Base-by-base conservation (phyloP, 2,113 vertebrate genomes). In the Motacilla tschutschensis region DNA sequence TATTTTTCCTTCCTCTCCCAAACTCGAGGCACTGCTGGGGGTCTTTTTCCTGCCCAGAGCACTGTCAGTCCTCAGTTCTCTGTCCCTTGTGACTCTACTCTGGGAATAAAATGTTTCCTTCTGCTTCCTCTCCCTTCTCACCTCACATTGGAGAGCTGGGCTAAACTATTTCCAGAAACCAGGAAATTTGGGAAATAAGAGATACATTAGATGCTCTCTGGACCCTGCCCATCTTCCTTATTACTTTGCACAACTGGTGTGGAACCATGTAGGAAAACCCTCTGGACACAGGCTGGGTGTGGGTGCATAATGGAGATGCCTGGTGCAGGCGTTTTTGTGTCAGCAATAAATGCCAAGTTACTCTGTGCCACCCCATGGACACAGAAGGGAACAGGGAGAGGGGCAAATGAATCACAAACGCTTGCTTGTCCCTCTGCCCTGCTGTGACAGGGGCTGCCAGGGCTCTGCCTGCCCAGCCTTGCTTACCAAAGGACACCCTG, bases 21-120 rank as follows among this genome's bases (percentile, higher is more conserved):
- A 77, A 8, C 10, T 65, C 20, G 29, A 29, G 29, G 21, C 59
- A 40, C 13, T 55, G 18, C 28, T 38, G 17, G 19, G 25, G 17
- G 41, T 43, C 33, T 38, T 59, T 26, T 4, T 28, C 35, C 12
- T 64, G 11, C 24, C 40, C 8, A 2, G 8, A 53, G 44, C 40
- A n/a, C 6, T 4, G 29, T 9, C 8, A 8, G 3, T 7, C 31
- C 18, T 14, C 14, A 4, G 5, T 8, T 4, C 35, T 51, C n/a
- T 51, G 17, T 40, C 22, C 22, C 14, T 2, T 1, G 1, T 0
- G 1, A 43, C 7, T 54, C 40, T 25, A 2, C 5, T 43, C 5
- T 50, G 8, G 2, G n/a, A 12, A 2, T 7, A 35, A 73, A 28
- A 17, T 28, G 4, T 55, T 78, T 77, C 6, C 26, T 74, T 70